Base-by-base conservation (phyloP, 2,797 vertebrate species). In the Arremon brunneinucha region DNA sequence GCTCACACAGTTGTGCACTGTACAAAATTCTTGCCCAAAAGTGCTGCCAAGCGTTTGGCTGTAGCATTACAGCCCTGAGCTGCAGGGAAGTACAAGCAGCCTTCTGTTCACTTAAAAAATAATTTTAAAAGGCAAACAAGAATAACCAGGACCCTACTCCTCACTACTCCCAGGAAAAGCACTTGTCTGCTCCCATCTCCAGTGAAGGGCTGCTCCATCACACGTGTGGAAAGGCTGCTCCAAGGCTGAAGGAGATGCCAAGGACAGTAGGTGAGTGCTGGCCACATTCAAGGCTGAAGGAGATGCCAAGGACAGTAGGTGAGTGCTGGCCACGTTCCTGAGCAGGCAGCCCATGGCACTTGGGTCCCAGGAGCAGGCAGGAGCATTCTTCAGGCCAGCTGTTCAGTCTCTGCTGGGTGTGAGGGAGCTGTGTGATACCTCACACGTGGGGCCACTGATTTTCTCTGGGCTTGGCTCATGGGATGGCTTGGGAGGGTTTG, bases 1-100 rank as follows among this genome's bases (percentile, higher is more conserved):
- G 62, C 53, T 83, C 72, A 49, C 68, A 74, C 76, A 80, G 89
- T 50, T 80, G 75, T 74, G 70, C 43, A 35, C 56, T 91, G 87
- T 90, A 35, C 46, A 43, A 22, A 83, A 46, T 13, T 24, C 22
- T 69, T 91, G 88, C 85, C 72, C 50, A 14, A 24, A 87, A 39
- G 55, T 7, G 19, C 24, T 44, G 37, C 64, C 57, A 34, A 55
- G 65, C 2, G 0, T 89, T 49, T 65, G 91, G 70, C 81, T 57
- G 59, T 16, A 55, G 47, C 10, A 1, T 56, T 59, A 5, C 47
- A 60, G 89, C 75, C 63, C 37, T 14, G 41, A 35, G 83, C 79
- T 59, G 50, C 11, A 11, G 34, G 70, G 67, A 84, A 59, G 32
- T 76, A 87, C 60, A 87, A 60, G 32, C 64, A 80, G 82, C 57